phyloP scores from a whole-genome alignment of 2,113 vertebrate genomes.

The Phyllostomus hastatus region DNA sequence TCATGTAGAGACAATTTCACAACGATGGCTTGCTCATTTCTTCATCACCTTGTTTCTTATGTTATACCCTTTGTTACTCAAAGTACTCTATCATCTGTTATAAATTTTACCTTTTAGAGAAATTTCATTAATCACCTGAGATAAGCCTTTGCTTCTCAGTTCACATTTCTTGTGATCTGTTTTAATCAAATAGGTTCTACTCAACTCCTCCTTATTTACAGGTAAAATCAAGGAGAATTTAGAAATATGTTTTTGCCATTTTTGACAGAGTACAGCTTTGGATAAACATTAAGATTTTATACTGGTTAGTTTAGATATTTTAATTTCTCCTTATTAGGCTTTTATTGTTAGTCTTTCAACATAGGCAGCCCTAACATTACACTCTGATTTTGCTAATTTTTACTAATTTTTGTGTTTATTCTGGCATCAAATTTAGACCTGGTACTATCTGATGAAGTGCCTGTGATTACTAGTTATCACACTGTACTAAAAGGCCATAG shows the following conservation, averaged over 20 bases:
- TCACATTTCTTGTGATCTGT: neutral
- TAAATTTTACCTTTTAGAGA: neutral
- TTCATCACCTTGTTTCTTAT: neutral
- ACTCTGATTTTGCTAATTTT: neutral
- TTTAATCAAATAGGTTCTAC: neutral
- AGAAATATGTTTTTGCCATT: neutral
- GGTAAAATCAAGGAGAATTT: constrained; percentile 27
- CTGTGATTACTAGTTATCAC: neutral
- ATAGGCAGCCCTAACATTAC: neutral
- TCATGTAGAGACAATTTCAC: neutral
- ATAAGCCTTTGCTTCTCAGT: neutral
- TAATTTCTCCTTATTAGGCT: neutral
- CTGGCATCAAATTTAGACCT: constrained; percentile 6
- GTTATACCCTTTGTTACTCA: neutral
- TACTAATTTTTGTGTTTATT: neutral
- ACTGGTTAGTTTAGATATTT: neutral
- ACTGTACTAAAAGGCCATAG: neutral
- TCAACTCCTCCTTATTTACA: neutral
- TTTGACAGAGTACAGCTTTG: neutral
- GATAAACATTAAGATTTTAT: neutral
- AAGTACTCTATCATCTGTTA: neutral
- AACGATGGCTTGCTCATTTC: neutral
- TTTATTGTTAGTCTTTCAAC: neutral
- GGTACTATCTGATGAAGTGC: neutral
- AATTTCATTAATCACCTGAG: neutral